Evolutionary conservation across 1,140 invertebrate species (phyloP).

Genomic region (Drosophila tristis): DNA sequence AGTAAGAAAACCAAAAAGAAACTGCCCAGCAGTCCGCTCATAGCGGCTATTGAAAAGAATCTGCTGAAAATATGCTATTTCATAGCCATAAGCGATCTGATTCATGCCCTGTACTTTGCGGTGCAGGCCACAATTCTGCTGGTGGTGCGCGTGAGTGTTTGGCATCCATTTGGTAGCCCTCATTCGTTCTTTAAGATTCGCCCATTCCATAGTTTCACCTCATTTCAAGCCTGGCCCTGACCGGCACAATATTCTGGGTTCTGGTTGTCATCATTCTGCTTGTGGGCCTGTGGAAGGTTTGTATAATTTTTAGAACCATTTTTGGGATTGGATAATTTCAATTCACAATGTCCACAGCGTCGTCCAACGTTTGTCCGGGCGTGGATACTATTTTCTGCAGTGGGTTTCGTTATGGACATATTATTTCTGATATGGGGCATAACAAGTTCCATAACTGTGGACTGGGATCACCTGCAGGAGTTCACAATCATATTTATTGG

Average conservation of each 20-base stretch:
- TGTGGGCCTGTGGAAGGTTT: conserved; percentile 59
- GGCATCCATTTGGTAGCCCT: background rate
- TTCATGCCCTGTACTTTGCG: conserved; percentile 58
- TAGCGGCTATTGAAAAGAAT: conserved; percentile 5
- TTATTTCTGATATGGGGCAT: conserved; percentile 55
- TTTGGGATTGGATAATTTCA: background rate
- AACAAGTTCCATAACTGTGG: conserved; percentile 32
- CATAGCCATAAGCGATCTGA: conserved; percentile 51
- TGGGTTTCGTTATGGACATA: conserved; percentile 50
- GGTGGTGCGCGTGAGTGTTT: conserved; percentile 33
- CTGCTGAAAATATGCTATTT: conserved; percentile 45
- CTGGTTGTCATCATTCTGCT: conserved; percentile 50
- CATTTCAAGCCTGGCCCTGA: conserved; percentile 43
- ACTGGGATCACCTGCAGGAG: conserved; percentile 46
- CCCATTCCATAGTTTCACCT: conserved; percentile 29
- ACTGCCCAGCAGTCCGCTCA: background rate
- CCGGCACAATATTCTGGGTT: conserved; percentile 64
- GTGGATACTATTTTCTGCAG: conserved; percentile 61
- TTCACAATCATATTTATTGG: conserved; percentile 57
- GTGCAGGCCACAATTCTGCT: conserved; percentile 47
- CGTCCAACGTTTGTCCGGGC: conserved; percentile 34
- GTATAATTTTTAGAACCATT: conserved; percentile 3
- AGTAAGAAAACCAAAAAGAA: background rate
- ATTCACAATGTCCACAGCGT: conserved; percentile 15
- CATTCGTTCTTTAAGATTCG: background rate